These are phyloP conservation scores for Poecilia gillii DNA, from an alignment of 2,797 vertebrate genomes.

Conservation along the genomic window DNA sequence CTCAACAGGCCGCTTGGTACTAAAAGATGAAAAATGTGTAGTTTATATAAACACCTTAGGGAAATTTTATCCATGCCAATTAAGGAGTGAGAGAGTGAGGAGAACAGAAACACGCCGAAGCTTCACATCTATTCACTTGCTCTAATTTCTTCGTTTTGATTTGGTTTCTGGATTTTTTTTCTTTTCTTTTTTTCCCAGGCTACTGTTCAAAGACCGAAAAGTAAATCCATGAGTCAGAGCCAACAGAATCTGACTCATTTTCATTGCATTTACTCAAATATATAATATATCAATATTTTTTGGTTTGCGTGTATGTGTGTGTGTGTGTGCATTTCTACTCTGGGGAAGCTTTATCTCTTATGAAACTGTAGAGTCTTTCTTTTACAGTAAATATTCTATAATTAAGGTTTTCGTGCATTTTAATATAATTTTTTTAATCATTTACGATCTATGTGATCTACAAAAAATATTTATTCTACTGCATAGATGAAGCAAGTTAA, in stretches of 20 bases:
- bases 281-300: too few species aligned
- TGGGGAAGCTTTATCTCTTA: not conserved
- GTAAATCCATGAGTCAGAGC: conserved; percentile 35
- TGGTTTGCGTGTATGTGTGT: too few species aligned
- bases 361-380: not conserved
- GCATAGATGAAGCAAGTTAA: not conserved
- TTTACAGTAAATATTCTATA: not conserved
- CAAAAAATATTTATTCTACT: not conserved
- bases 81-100: conserved; percentile 90
- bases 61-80: conserved; percentile 96
- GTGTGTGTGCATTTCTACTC: not conserved
- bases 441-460: not conserved
- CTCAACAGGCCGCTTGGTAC: conserved; percentile 90
- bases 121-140: conserved; percentile 63
- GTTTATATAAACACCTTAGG: conserved; percentile 96
- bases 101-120: conserved; percentile 58
- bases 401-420: not conserved
- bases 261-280: too few species aligned
- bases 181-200: conserved; percentile 64
- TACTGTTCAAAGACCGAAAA: conserved; percentile 64
- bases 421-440: not conserved
- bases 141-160: conserved; percentile 76
- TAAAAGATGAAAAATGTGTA: conserved; percentile 98
- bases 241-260: too few species aligned
- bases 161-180: conserved; percentile 52